Percentiles rank a stretch among this genome's conserved stretches.
These are phyloP conservation scores for Lycodopsis pacificus DNA, from an alignment of 2,797 vertebrate genomes.

Conservation along the genomic window DNA sequence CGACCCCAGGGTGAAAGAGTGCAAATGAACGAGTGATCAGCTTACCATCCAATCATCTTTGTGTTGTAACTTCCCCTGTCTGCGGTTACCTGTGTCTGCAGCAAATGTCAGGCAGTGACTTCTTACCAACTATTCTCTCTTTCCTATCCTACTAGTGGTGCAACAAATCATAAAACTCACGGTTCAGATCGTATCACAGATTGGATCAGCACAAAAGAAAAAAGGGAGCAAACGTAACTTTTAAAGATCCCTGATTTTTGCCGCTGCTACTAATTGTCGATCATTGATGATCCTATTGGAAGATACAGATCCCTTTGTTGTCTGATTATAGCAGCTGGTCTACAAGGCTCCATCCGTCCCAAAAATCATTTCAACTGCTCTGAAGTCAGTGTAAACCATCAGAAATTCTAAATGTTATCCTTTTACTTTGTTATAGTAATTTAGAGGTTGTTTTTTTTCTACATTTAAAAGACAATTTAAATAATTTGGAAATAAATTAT, in stretches of 20 bases:
- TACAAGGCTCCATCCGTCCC: neutral
- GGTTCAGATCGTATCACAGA: neutral
- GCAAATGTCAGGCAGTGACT: conserved; percentile 46
- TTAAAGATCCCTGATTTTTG: neutral
- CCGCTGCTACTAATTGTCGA: too few species aligned
- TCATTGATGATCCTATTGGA: neutral
- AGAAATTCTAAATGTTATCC: neutral
- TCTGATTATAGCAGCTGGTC: neutral
- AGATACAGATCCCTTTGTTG: neutral
- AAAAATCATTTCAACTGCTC: neutral
- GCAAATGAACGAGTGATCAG: conserved; percentile 84
- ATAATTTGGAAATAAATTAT: too few species aligned
- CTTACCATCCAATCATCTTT: conserved; percentile 66
- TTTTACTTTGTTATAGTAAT: too few species aligned
- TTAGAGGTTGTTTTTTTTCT: too few species aligned
- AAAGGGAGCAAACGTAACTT: too few species aligned
- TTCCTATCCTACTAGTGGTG: neutral
- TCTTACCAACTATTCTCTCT: conserved; percentile 29
- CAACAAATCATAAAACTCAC: neutral
- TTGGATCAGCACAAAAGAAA: neutral
- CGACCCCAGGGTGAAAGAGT: conserved; percentile 78
- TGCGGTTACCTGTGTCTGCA: conserved; percentile 70
- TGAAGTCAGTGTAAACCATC: neutral
- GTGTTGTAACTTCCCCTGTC: conserved; percentile 58
- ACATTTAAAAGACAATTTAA: too few species aligned